Percentiles rank a stretch among this genome's conserved stretches.
phyloP scores from a whole-genome alignment of 2,113 vertebrate genomes.

The Apaloderma vittatum region DNA sequence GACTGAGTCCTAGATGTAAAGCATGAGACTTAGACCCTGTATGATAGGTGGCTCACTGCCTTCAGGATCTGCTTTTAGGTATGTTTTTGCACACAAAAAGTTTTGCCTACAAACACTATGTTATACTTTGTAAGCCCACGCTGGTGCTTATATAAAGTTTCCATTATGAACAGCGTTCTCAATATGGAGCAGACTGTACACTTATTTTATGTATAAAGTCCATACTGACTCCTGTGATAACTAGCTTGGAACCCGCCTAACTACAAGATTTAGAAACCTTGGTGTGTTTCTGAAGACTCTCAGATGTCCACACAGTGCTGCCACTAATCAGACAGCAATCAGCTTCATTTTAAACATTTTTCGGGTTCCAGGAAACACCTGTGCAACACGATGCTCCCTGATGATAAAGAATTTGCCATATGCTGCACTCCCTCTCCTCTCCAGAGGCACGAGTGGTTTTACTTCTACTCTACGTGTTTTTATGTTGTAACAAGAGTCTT shows the following conservation, averaged over 20 bases:
- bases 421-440: background rate
- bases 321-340: background rate
- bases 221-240: background rate
- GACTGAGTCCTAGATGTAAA: accelerated
- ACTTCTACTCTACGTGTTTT: background rate
- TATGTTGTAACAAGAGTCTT: background rate
- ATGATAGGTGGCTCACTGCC: background rate
- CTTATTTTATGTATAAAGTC: background rate
- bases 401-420: background rate
- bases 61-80: background rate
- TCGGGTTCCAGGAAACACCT: background rate
- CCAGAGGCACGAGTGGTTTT: background rate
- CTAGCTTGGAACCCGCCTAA: background rate
- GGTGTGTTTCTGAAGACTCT: background rate
- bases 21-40: background rate
- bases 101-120: accelerated
- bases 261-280: background rate
- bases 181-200: background rate
- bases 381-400: background rate
- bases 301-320: accelerated
- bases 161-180: background rate
- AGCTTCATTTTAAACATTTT: background rate
- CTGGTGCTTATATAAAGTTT: background rate
- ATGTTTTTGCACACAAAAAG: background rate
- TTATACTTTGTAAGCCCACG: background rate